Evolutionary conservation across 2,888 invertebrate species (phyloP), one percentile per base, ranked within the genome.

Genomic region (Hofmannophila pseudospretella): DNA sequence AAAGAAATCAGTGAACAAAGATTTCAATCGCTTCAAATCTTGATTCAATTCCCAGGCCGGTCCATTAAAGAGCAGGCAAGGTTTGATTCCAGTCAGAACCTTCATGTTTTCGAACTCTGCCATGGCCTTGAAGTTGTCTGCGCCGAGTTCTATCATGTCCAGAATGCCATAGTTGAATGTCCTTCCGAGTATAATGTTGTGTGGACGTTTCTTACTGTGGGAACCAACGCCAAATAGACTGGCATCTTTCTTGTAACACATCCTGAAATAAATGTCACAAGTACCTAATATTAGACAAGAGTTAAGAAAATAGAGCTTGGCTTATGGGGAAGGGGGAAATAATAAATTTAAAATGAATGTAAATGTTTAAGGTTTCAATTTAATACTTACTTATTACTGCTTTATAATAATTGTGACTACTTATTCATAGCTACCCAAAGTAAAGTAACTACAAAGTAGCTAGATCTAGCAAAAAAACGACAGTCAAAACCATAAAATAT

Each of bases 101-200:
- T 95, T 96, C 35, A 93, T 90, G 37, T 90, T 90, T 44, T 91
- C 91, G 59, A 97, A 96, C 29, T 95, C 94, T 10, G 89, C 81
- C 71, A 98, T 89, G 0, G 94, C 89, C 66, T 92, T 91, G 67
- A 91, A 98, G 36, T 92, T 90, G 36, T 96, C 95, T 12, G 99
- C 90, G 7, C 97, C 96, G 38, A 99, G 89, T 79, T 99, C 99
- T 39, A 96, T 90, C 97, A 99, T 98, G 67, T 99, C 99, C 38
- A 99, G 80, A 19, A 99, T 84, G 39, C 94, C 93, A 59, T 94
- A 91, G 74, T 99, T 96, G 75, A 92, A 98, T 65, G 94, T 92
- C 50, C 99, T 90, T 0, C 97, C 98, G 36, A 98, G 68, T 19
- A 98, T 87, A 29, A 99, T 75, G 79, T 98, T 98, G 66, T 98